Evolutionary conservation across 53 echinoderm and acorn worm species (phyloP).

Genomic region (Astropecten irregularis): DNA sequence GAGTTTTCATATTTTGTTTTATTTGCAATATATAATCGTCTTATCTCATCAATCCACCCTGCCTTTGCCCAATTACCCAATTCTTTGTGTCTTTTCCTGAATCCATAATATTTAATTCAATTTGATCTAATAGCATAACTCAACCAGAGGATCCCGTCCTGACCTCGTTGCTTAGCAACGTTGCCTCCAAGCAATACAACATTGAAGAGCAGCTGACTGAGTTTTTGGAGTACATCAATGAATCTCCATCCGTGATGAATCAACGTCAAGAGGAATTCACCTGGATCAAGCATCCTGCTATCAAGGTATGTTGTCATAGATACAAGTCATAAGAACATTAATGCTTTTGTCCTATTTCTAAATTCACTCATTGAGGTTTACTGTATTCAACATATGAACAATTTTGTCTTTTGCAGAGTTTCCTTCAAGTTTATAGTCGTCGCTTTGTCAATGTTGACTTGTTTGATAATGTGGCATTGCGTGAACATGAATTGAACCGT

Average conservation of each 20-base stretch:
- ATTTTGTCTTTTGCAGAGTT: slow-evolving; percentile 57
- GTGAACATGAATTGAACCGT: slow-evolving; percentile 79
- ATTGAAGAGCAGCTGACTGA: slow-evolving; percentile 65
- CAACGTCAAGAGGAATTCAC: slow-evolving; percentile 42
- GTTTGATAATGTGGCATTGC: slow-evolving; percentile 78
- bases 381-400: background rate
- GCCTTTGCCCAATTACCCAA: no score
- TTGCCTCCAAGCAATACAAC: slow-evolving; percentile 55
- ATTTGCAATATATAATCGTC: no score
- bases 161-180: slow-evolving; percentile 34
- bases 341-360: background rate
- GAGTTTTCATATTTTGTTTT: no score
- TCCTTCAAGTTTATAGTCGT: slow-evolving; percentile 74
- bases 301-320: slow-evolving; percentile 57
- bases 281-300: slow-evolving; percentile 80
- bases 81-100: no score
- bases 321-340: background rate
- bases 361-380: background rate
- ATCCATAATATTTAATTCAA: no score
- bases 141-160: slow-evolving; percentile 40
- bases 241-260: slow-evolving; percentile 60
- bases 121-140: background rate
- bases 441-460: slow-evolving; percentile 47
- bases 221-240: slow-evolving; percentile 59
- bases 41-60: no score